A percentile compares a stretch with the other conserved stretches of the same genome.
Evolutionary conservation across 2,113 vertebrate genomes (phyloP).

Genomic region (Syrrhaptes paradoxus): DNA sequence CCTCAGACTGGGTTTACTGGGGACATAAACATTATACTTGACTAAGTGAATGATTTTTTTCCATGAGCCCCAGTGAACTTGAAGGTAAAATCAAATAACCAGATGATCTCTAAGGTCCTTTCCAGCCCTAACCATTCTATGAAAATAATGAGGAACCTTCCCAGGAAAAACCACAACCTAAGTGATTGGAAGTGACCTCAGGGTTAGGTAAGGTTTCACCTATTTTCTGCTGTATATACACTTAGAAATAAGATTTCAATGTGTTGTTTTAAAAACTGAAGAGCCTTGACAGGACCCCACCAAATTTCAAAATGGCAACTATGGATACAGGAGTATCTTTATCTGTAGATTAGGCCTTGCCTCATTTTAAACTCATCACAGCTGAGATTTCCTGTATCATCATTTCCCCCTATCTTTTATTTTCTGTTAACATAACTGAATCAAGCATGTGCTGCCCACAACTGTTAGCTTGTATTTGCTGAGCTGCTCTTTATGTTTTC

Average conservation of each 20-base stretch:
- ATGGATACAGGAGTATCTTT: not conserved
- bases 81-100: not conserved
- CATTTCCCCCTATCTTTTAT: not conserved
- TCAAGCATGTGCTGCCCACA: not conserved
- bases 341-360: not conserved
- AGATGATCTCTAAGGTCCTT: too few species aligned
- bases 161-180: not conserved
- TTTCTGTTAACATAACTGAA: not conserved
- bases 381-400: not conserved
- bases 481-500: not conserved
- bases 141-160: not conserved
- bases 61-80: not conserved
- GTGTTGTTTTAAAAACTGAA: not conserved
- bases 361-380: not conserved
- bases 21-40: not conserved
- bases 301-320: not conserved
- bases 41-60: not conserved
- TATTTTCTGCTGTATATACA: not conserved
- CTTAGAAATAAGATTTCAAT: not conserved
- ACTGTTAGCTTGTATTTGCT: not conserved
- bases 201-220: not conserved
- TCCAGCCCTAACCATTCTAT: too few species aligned
- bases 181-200: not conserved
- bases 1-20: not conserved
- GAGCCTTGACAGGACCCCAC: not conserved